phyloP scores from a whole-genome alignment of 2,888 invertebrate genomes.

The Clusia tigrina region DNA sequence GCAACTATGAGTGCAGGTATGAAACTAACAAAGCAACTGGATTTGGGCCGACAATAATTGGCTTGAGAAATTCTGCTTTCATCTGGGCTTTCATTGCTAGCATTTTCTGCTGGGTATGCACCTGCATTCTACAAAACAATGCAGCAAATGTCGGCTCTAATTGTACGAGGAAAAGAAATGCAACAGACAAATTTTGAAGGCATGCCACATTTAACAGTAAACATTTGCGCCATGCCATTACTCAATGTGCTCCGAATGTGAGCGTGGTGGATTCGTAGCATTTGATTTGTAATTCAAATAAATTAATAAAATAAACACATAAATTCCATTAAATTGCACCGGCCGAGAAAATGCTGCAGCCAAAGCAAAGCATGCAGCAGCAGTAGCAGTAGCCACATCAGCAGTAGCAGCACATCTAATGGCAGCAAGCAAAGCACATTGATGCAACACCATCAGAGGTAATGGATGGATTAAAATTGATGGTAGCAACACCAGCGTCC shows the following conservation, averaged over 20 bases:
- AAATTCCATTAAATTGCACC: constrained; percentile 5
- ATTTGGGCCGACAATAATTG: too few relatives aligned
- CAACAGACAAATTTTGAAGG: constrained; percentile 1
- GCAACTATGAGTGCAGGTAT: too few relatives aligned
- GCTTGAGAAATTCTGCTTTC: too few relatives aligned
- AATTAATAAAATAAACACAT: not conserved
- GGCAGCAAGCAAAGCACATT: not conserved
- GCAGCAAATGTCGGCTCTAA: too few relatives aligned
- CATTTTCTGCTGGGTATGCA: too few relatives aligned
- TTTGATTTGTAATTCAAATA: not conserved
- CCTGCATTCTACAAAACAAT: too few relatives aligned
- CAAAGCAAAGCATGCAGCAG: not conserved
- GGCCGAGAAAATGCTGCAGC: not conserved
- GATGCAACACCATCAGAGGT: not conserved
- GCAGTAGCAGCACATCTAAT: not conserved
- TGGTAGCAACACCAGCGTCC: not conserved
- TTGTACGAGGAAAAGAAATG: too few relatives aligned
- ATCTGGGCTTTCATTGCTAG: too few relatives aligned
- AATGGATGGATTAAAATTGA: not conserved
- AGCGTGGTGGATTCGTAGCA: not conserved
- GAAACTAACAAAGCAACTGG: too few relatives aligned
- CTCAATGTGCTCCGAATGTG: not conserved
- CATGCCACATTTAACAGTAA: not conserved
- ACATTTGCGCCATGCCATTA: constrained; percentile 5
- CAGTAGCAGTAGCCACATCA: not conserved